Evolutionary conservation across 2,113 vertebrate species (phyloP).

Genomic region (Zosterops borbonicus): DNA sequence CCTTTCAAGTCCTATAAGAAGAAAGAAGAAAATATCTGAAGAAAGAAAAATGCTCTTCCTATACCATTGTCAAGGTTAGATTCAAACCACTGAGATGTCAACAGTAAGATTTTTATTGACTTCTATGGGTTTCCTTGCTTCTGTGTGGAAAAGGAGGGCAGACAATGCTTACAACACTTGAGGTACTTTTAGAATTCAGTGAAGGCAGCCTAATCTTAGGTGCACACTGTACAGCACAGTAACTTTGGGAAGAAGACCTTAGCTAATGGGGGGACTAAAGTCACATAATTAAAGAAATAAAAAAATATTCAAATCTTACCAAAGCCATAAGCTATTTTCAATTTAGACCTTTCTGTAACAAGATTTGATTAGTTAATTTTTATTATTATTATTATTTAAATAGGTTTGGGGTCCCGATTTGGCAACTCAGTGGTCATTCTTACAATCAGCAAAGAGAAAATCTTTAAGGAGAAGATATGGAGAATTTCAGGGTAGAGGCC

Average conservation of each 20-base stretch:
- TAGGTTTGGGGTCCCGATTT: background rate
- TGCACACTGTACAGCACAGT: background rate
- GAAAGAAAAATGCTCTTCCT: background rate
- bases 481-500: slow-evolving; percentile 22
- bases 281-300: background rate
- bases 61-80: background rate
- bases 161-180: background rate
- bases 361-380: background rate
- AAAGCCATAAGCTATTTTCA: background rate
- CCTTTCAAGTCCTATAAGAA: background rate
- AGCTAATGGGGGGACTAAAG: background rate
- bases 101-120: background rate
- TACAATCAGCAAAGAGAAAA: slow-evolving; percentile 34
- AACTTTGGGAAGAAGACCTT: background rate
- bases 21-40: background rate
- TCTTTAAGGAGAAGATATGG: slow-evolving; percentile 9
- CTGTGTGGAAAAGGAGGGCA: background rate
- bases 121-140: background rate
- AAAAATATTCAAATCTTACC: background rate
- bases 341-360: background rate
- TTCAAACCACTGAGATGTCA: background rate
- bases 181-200: background rate
- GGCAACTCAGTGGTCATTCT: background rate
- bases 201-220: background rate
- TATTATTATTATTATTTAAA: too few relatives aligned